These are phyloP conservation scores for Eurois occulta DNA, from an alignment of 2,888 invertebrate genomes.

Conservation along the genomic window DNA sequence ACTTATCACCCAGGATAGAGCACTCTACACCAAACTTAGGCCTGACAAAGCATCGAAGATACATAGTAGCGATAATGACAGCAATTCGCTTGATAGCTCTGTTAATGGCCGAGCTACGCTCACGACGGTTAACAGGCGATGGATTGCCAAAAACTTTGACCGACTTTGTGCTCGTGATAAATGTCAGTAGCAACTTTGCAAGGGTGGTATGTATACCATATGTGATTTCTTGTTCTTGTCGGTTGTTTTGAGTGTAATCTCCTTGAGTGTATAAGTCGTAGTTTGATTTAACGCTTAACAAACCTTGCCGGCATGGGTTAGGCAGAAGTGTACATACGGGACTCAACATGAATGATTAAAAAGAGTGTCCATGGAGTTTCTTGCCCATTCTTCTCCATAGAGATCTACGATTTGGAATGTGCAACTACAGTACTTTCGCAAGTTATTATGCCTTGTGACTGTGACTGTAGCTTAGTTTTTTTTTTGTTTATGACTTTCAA, in stretches of 20 bases:
- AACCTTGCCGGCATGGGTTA: not conserved
- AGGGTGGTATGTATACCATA: constrained; percentile 10
- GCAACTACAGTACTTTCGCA: no score
- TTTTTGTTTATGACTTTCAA: no score
- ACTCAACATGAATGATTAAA: no score
- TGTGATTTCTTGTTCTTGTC: constrained; percentile 3
- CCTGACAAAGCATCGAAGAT: constrained; percentile 59
- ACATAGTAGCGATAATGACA: constrained; percentile 62
- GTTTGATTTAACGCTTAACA: not conserved
- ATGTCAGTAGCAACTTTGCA: constrained; percentile 51
- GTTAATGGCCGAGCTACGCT: constrained; percentile 58
- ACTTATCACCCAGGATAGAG: constrained; percentile 7
- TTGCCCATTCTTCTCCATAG: no score
- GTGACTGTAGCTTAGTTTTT: no score
- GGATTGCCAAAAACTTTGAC: constrained; percentile 61
- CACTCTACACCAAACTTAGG: constrained; percentile 46
- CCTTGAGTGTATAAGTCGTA: not conserved
- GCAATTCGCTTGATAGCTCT: constrained; percentile 57
- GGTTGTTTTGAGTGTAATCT: not conserved
- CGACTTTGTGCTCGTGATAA: constrained; percentile 40
- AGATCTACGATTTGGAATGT: no score
- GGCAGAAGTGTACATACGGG: no score
- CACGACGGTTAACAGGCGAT: constrained; percentile 56
- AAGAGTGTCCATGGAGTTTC: no score
- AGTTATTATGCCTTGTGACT: no score